Evolutionary conservation across 2,113 vertebrate genomes (phyloP).

Genomic region (Sylvietta virens): DNA sequence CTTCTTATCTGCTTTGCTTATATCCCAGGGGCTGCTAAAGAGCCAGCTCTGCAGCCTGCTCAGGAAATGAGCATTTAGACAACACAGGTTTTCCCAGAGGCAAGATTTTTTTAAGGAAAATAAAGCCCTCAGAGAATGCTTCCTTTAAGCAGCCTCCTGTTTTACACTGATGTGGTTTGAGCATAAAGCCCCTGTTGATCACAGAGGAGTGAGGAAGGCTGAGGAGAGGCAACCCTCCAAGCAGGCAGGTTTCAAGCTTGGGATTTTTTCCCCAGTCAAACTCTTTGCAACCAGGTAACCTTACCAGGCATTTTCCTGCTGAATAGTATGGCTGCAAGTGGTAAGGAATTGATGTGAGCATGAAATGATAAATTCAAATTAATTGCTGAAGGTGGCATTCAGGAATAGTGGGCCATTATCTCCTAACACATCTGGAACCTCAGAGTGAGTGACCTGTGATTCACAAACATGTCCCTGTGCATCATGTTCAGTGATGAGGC

Average conservation of each 20-base stretch:
- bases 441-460: not conserved
- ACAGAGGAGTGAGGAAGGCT: not conserved
- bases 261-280: accelerated
- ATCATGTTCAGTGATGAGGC: not conserved
- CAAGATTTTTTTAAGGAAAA: constrained; percentile 18
- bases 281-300: not conserved
- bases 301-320: not conserved
- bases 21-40: constrained; percentile 1
- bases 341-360: not conserved
- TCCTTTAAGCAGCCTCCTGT: not conserved
- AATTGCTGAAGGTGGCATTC: not conserved
- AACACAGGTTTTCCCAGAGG: constrained; percentile 38
- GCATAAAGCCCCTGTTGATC: not conserved
- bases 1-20: not conserved
- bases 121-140: not conserved
- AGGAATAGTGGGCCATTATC: not conserved
- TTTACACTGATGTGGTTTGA: not conserved
- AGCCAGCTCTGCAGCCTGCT: not conserved
- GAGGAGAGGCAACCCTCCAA: not conserved
- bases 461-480: not conserved
- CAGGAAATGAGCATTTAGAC: constrained; percentile 12
- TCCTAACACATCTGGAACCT: not conserved
- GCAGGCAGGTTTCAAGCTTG: not conserved
- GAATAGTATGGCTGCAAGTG: not conserved
- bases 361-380: not conserved